These are phyloP conservation scores for Dicyema japonicum DNA, from an alignment of 1,140 invertebrate species.

Conservation along the genomic window DNA sequence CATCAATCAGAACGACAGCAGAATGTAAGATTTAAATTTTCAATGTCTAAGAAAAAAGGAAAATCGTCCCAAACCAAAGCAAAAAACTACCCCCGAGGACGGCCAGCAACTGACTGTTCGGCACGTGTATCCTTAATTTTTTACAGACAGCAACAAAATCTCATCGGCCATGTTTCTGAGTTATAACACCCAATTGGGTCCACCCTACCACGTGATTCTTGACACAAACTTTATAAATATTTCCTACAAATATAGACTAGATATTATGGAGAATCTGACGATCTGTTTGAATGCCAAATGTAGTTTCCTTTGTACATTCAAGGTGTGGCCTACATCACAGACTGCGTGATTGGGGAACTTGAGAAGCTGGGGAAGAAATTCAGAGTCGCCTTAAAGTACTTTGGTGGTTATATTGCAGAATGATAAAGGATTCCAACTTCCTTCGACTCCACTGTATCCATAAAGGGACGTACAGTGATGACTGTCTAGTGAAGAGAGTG, in stretches of 20 bases:
- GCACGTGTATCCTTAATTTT: conserved; percentile 4
- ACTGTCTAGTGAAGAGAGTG: conserved; percentile 75
- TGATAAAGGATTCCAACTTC: conserved; percentile 73
- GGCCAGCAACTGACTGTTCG: neutral
- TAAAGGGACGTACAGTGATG: conserved; percentile 94
- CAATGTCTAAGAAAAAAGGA: neutral
- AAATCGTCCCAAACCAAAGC: neutral
- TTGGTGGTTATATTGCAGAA: conserved; percentile 17
- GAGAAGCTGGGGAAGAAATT: conserved; percentile 84
- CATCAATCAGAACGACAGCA: conserved; percentile 43
- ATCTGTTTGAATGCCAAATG: conserved; percentile 92
- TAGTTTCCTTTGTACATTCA: conserved; percentile 20
- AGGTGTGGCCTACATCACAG: conserved; percentile 75
- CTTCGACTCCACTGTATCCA: conserved; percentile 64
- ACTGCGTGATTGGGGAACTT: conserved; percentile 87
- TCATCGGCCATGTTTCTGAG: conserved; percentile 77
- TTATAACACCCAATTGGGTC: conserved; percentile 90
- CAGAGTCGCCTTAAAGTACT: conserved; percentile 46
- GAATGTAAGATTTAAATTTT: conserved; percentile 31
- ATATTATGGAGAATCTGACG: conserved; percentile 87
- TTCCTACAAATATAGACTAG: conserved; percentile 85
- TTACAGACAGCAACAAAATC: conserved; percentile 28
- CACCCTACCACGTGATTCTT: conserved; percentile 72
- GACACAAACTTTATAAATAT: conserved; percentile 99
- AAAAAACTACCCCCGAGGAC: neutral